Percentiles rank a stretch among this genome's conserved stretches.
Evolutionary conservation across 2,888 invertebrate genomes (phyloP).

Genomic region (Brachyopa scutellaris): DNA sequence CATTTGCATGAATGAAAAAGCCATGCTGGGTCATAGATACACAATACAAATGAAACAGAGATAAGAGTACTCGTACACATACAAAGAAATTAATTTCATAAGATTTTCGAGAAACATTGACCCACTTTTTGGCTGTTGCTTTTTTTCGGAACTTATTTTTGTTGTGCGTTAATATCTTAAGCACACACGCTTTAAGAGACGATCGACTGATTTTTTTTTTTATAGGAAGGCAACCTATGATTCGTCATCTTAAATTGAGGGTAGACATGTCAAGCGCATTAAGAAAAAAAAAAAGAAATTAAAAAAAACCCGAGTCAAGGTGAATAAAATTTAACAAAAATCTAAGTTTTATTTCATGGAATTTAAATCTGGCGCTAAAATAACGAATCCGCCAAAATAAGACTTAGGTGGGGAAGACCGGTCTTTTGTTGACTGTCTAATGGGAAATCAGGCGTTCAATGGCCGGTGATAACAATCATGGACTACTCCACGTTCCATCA

Average conservation of each 20-base stretch:
- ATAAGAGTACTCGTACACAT: too few species aligned
- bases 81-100: slow-evolving; percentile 48
- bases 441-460: not conserved
- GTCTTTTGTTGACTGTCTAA: not conserved
- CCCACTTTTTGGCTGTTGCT: slow-evolving; percentile 51
- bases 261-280: slow-evolving; percentile 50
- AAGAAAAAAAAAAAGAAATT: not conserved
- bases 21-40: slow-evolving; percentile 36
- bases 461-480: not conserved
- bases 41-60: slow-evolving; percentile 3
- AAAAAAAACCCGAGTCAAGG: too few species aligned
- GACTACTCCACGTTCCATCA: not conserved
- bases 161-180: slow-evolving; percentile 49
- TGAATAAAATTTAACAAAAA: too few species aligned
- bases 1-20: slow-evolving; percentile 45
- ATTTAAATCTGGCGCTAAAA: too few species aligned
- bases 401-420: too few species aligned
- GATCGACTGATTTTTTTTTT: not conserved
- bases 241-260: slow-evolving; percentile 60
- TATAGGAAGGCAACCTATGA: slow-evolving; percentile 21
- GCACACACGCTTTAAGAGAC: slow-evolving; percentile 37
- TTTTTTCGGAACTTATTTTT: slow-evolving; percentile 23
- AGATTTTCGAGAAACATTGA: slow-evolving; percentile 70
- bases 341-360: too few species aligned
- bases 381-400: too few species aligned